Conservation (phyloP, 1,140 invertebrate genomes). For the Anastatus disparis region DNA sequence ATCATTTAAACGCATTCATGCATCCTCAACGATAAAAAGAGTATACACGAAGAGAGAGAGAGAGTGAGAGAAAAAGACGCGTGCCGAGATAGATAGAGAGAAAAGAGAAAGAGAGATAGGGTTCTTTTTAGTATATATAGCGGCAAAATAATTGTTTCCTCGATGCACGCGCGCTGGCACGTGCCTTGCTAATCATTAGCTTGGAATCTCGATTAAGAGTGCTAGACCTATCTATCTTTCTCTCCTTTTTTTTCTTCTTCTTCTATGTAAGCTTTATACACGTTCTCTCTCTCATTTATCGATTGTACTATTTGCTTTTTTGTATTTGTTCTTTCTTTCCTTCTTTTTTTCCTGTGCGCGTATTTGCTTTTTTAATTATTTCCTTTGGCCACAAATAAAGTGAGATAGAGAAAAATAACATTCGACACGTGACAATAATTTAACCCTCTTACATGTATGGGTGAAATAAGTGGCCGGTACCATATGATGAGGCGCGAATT, state of each 20-base stretch:
- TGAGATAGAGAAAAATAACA: too few species aligned
- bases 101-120: too few species aligned
- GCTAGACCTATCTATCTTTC: background rate
- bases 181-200: background rate
- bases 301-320: background rate
- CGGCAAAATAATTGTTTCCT: slow-evolving; percentile 34
- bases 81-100: background rate
- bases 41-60: too few species aligned
- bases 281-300: too few species aligned
- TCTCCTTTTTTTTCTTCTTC: too few species aligned
- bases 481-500: background rate
- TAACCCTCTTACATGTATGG: too few species aligned
- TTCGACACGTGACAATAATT: slow-evolving; percentile 1
- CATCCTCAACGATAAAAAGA: too few species aligned
- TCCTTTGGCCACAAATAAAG: too few species aligned
- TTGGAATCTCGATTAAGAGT: background rate
- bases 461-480: too few species aligned
- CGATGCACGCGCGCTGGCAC: slow-evolving; percentile 18
- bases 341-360: background rate
- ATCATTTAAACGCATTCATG: too few species aligned
- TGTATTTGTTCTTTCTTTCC: background rate
- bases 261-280: too few species aligned
- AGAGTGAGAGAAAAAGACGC: background rate
- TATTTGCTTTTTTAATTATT: slow-evolving; percentile 30
- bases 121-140: slow-evolving; percentile 2